phyloP scores from a whole-genome alignment of 2,113 vertebrate species.

The Thymallus thymallus region DNA sequence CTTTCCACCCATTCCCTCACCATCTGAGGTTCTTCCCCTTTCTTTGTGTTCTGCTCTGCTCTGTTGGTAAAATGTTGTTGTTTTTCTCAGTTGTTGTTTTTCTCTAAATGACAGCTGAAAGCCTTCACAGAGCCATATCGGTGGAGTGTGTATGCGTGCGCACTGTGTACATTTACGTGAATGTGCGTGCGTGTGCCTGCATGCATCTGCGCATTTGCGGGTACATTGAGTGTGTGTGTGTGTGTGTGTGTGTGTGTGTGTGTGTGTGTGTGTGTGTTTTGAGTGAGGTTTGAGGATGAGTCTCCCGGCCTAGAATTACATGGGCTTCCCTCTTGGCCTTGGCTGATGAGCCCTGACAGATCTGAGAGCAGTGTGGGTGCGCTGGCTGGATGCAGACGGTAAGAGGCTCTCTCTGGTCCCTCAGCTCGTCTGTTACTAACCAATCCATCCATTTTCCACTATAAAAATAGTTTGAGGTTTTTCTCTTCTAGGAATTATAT shows the following conservation, averaged over 20 bases:
- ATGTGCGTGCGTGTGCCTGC: neutral
- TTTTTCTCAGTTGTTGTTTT: neutral
- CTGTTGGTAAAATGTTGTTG: neutral
- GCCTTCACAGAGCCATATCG: neutral
- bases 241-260: neutral
- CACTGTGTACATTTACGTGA: neutral
- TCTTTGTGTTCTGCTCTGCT: neutral
- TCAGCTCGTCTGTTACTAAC: neutral
- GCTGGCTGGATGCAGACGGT: conserved; percentile 29
- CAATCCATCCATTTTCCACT: neutral
- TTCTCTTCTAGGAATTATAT: neutral
- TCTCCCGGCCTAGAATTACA: conserved; percentile 28
- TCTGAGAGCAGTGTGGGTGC: conserved; percentile 12
- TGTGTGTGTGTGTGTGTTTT: no score
- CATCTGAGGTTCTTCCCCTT: neutral
- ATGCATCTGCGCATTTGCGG: neutral
- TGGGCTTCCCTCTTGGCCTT: conserved; percentile 19
- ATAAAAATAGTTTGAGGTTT: no score
- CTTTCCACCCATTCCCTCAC: no score
- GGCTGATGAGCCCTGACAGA: conserved; percentile 43
- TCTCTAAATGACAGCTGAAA: neutral
- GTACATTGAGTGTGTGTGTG: neutral
- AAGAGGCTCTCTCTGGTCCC: neutral
- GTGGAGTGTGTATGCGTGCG: no score
- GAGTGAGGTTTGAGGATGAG: conserved; percentile 24